phyloP scores from a whole-genome alignment of 1,140 invertebrate genomes.

The Epicauta chinensis region DNA sequence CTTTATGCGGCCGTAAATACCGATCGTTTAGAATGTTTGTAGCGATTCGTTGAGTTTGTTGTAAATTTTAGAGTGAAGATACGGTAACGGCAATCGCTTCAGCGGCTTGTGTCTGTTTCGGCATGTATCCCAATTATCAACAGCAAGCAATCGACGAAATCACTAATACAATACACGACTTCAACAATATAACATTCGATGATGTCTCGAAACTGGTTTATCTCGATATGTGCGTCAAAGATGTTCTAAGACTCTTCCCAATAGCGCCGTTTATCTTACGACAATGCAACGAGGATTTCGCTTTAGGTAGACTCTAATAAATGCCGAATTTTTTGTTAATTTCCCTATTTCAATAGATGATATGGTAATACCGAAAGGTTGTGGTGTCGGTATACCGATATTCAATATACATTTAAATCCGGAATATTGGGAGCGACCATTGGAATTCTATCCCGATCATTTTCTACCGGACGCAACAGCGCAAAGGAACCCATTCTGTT shows the following conservation, averaged over 20 bases:
- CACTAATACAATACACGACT: not conserved
- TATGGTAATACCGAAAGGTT: not conserved
- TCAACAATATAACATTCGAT: not conserved
- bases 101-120: not conserved
- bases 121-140: not conserved
- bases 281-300: slow-evolving; percentile 17
- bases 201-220: slow-evolving; percentile 5
- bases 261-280: slow-evolving; percentile 13
- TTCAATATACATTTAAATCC: slow-evolving; percentile 1
- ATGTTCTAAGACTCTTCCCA: slow-evolving; percentile 10
- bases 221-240: slow-evolving; percentile 17
- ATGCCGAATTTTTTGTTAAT: not conserved
- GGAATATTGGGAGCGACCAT: slow-evolving; percentile 8
- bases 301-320: slow-evolving; percentile 23
- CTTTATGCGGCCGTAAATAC: slow-evolving; percentile 22
- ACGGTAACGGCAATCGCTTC: not conserved
- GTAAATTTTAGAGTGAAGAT: slow-evolving; percentile 2
- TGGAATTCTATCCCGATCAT: slow-evolving; percentile 59
- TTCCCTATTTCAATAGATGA: not conserved
- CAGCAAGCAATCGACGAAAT: not conserved
- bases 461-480: slow-evolving; percentile 52
- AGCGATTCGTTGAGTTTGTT: not conserved
- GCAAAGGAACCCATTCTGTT: slow-evolving; percentile 47
- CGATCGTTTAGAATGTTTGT: not conserved
- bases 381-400: not conserved